Evolutionary conservation across 2,113 vertebrate genomes (phyloP), one percentile per base, ranked within the genome.

Genomic region (Pionites leucogaster): DNA sequence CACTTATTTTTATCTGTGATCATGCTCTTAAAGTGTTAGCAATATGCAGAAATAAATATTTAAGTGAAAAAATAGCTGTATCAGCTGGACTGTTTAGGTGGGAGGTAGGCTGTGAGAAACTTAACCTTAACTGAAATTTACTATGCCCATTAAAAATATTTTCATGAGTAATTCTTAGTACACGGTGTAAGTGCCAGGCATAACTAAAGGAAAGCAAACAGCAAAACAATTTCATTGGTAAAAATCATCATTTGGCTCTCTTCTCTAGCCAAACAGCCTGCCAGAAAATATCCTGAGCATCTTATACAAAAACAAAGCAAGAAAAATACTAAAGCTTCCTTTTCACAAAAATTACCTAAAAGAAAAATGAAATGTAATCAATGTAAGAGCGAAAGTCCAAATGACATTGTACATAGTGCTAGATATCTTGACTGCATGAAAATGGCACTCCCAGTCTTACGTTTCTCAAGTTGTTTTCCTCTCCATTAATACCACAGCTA

Each of bases 331-430:
- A 78, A 75, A 78, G 23, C 12, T 42, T 42, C 11, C 20, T 31
- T 72, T 86, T 69, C 13, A 52, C 15, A 74, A 52, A 82, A 84
- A 80, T 4, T 39, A 62, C 29, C 4, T 11, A 60, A 59, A 82
- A 72, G 19, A 53, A 49, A 91, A n/a, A 53, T 68, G 14, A 65
- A 75, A 55, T 5, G 2, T 7, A 60, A 85, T n/a, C 59, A 29
- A 10, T 9, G 19, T 12, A 69, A n/a, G 18, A 62, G 92, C 55
- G 41, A 41, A 79, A 52, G 52, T 50, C 35, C 46, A 44, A 70
- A 76, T 0, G 0, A 71, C 47, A 44, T 0, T 35, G 69, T 24
- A 42, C n/a, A 22, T 3, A 4, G 29, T 39, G 49, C n/a, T 84
- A 76, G 27, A 24, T 5, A 1, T 5, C 29, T 59, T 42, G 50